These are phyloP conservation scores for Brienomyrus brachyistius DNA, from an alignment of 2,113 vertebrate genomes.

Conservation along the genomic window DNA sequence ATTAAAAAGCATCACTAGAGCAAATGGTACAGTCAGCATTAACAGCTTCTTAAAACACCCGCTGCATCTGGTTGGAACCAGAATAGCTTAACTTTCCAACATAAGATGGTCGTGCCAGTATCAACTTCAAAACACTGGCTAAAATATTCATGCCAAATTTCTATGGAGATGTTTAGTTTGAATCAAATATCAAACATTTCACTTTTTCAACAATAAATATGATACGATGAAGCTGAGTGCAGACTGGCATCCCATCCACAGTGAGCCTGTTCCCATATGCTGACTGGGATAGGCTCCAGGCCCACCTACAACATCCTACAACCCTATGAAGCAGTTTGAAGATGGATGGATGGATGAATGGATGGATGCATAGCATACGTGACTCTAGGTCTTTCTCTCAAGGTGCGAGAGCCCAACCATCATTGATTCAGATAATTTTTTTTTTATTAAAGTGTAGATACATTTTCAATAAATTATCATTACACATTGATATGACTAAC, in stretches of 20 bases:
- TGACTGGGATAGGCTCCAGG: neutral
- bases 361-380: neutral
- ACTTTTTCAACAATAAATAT: neutral
- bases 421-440: neutral
- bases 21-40: neutral
- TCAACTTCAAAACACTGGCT: neutral
- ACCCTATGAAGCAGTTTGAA: neutral
- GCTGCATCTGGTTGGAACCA: neutral
- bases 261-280: neutral
- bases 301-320: neutral
- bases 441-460: neutral
- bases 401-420: neutral
- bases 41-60: neutral
- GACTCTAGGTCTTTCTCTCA: neutral
- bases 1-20: neutral
- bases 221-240: neutral
- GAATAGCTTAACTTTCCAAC: neutral
- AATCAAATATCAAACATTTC: neutral
- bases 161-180: neutral
- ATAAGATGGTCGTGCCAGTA: neutral
- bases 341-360: neutral
- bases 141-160: neutral
- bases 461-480: neutral
- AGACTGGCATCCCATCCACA: neutral
- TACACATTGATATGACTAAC: neutral